phyloP scores from a whole-genome alignment of 2,797 vertebrate species.

The Neosilurus mollespiculum region DNA sequence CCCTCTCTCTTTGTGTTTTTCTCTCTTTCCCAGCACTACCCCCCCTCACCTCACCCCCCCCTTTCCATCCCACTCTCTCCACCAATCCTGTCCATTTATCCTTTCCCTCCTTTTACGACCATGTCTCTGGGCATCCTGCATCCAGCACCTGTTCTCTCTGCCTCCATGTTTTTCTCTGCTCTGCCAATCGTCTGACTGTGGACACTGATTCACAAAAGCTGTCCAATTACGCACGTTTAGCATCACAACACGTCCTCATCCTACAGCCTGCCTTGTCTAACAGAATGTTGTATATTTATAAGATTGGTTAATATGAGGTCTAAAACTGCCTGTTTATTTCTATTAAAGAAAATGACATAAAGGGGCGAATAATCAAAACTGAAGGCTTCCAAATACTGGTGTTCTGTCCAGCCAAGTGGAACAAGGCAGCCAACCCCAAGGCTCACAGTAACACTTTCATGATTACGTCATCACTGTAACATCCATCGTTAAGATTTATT shows the following conservation, averaged over 20 bases:
- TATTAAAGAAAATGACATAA: neutral
- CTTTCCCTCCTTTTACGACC: slow-evolving; percentile 15
- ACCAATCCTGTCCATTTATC: slow-evolving; percentile 39
- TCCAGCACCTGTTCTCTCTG: slow-evolving; percentile 27
- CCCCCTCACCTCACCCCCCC: slow-evolving; percentile 10
- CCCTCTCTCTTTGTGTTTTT: slow-evolving; percentile 20
- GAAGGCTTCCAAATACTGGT: slow-evolving; percentile 39
- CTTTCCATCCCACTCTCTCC: neutral
- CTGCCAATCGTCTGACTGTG: neutral
- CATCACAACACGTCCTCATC: neutral
- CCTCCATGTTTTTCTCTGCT: slow-evolving; percentile 23
- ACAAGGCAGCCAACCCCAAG: slow-evolving; percentile 19
- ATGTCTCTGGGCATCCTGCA: slow-evolving; percentile 25
- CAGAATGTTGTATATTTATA: neutral
- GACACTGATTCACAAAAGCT: slow-evolving; percentile 34
- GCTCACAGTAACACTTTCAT: slow-evolving; percentile 51
- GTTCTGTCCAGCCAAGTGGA: slow-evolving; percentile 53
- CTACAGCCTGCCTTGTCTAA: neutral
- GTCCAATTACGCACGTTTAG: slow-evolving; percentile 9
- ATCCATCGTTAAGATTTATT: neutral
- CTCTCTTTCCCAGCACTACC: slow-evolving; percentile 41
- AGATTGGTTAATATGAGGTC: neutral
- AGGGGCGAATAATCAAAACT: neutral
- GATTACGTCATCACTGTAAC: slow-evolving; percentile 63
- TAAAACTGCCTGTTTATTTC: neutral